phyloP scores from a whole-genome alignment of 1,140 invertebrate genomes.

The Conus betulinus region DNA sequence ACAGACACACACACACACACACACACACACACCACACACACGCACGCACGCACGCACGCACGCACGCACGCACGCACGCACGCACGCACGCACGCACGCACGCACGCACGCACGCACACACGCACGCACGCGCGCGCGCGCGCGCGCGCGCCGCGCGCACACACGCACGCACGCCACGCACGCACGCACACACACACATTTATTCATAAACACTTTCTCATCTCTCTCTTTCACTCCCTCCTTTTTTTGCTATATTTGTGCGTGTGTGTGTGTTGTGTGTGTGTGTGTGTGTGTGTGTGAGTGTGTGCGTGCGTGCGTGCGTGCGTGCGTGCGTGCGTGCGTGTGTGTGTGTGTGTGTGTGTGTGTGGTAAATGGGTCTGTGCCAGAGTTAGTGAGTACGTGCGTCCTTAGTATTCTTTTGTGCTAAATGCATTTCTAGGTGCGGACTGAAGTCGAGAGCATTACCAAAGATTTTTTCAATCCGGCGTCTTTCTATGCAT shows the following conservation, averaged over 20 bases:
- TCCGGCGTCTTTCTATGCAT: too few relatives aligned
- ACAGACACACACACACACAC: slow-evolving; percentile 11
- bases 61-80: background rate
- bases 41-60: background rate
- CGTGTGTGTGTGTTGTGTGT: too few relatives aligned
- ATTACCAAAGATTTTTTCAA: too few relatives aligned
- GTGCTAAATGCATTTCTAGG: too few relatives aligned
- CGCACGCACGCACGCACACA: background rate
- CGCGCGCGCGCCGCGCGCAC: background rate
- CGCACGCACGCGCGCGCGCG: background rate
- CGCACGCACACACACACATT: slow-evolving; percentile 8
- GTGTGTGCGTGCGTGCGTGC: background rate
- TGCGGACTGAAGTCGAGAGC: too few relatives aligned
- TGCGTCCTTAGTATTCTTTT: too few relatives aligned
- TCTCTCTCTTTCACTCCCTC: too few relatives aligned
- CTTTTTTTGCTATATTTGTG: too few relatives aligned
- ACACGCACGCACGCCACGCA: background rate
- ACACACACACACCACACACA: background rate
- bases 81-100: slow-evolving; percentile 4
- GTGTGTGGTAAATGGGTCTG: background rate
- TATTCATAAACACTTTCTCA: background rate
- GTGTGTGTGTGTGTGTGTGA: background rate
- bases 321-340: slow-evolving; percentile 19
- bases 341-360: slow-evolving; percentile 28
- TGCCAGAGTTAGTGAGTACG: background rate